Evolutionary conservation across 2,113 vertebrate genomes (phyloP).

Genomic region (Salvelinus sp.): DNA sequence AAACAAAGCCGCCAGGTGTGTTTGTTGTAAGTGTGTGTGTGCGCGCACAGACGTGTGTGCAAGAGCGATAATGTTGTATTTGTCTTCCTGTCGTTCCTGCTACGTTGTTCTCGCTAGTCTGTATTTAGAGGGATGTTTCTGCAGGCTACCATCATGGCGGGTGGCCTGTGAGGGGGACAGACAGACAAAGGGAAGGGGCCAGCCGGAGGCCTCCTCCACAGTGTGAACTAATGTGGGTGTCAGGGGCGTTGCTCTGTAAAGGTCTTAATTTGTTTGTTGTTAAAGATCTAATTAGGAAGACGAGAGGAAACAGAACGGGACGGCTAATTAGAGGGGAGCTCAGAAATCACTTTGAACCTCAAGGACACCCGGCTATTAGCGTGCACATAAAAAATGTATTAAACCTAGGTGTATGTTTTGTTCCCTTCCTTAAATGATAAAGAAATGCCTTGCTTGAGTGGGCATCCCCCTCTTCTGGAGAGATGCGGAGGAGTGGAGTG

Average conservation of each 20-base stretch:
- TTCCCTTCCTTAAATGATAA: conserved; percentile 83
- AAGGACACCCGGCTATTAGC: conserved; percentile 89
- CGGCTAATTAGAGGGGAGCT: conserved; percentile 86
- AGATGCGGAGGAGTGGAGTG: conserved; percentile 33
- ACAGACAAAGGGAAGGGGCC: not conserved
- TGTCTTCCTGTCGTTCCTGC: not conserved
- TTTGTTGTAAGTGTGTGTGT: conserved; percentile 36
- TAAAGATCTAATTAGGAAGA: conserved; percentile 91
- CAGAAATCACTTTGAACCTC: conserved; percentile 86
- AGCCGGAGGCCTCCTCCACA: conserved; percentile 54
- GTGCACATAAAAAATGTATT: conserved; percentile 87
- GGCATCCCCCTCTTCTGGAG: conserved; percentile 67
- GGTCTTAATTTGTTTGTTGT: conserved; percentile 89
- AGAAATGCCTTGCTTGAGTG: conserved; percentile 77
- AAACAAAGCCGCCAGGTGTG: conserved; percentile 56
- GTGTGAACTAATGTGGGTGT: conserved; percentile 69
- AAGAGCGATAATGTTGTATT: conserved; percentile 6
- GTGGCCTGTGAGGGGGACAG: conserved; percentile 17
- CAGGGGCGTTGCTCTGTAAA: conserved; percentile 69
- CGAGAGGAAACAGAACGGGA: conserved; percentile 81
- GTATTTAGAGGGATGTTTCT: not conserved
- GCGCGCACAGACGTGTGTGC: conserved; percentile 19
- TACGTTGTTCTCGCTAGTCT: not conserved
- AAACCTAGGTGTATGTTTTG: conserved; percentile 70
- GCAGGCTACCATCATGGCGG: not conserved